phyloP scores from a whole-genome alignment of 2,888 invertebrate species.

The Proisotoma minuta region DNA sequence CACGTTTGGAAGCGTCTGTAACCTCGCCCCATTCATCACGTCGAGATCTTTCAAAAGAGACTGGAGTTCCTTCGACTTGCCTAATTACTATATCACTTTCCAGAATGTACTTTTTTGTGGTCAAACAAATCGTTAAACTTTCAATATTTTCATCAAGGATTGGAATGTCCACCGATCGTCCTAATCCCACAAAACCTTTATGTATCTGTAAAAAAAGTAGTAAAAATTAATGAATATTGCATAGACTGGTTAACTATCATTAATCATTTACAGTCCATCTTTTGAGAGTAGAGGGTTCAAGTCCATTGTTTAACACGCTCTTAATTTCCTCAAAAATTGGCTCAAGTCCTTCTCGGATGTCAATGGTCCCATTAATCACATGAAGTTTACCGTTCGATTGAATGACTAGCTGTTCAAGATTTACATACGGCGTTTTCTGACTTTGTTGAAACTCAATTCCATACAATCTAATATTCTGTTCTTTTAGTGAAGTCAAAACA shows the following conservation, averaged over 20 bases:
- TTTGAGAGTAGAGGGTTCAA: neutral
- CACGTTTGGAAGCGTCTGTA: neutral
- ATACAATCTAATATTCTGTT: constrained; percentile 27
- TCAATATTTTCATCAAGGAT: constrained; percentile 21
- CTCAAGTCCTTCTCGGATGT: constrained; percentile 23
- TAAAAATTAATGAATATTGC: neutral
- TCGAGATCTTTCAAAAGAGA: neutral
- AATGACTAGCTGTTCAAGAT: constrained; percentile 21
- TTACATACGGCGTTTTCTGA: constrained; percentile 17
- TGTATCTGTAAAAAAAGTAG: constrained; percentile 1
- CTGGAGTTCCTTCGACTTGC: constrained; percentile 8
- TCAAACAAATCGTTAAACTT: constrained; percentile 23
- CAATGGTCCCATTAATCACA: constrained; percentile 21
- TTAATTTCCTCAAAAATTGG: constrained; percentile 11
- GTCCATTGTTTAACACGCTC: neutral
- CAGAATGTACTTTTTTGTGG: constrained; percentile 14
- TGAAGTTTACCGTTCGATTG: constrained; percentile 21
- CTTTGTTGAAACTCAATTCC: constrained; percentile 32
- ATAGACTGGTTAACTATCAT: neutral
- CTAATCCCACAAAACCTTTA: constrained; percentile 1
- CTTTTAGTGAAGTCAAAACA: constrained; percentile 25
- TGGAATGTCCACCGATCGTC: constrained; percentile 20
- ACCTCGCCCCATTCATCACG: constrained; percentile 21
- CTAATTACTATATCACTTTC: constrained; percentile 15
- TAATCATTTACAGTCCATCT: neutral